Evolutionary conservation across 1,140 invertebrate genomes (phyloP), one percentile per base, ranked within the genome.

Genomic region (Xylocopa sonorina): DNA sequence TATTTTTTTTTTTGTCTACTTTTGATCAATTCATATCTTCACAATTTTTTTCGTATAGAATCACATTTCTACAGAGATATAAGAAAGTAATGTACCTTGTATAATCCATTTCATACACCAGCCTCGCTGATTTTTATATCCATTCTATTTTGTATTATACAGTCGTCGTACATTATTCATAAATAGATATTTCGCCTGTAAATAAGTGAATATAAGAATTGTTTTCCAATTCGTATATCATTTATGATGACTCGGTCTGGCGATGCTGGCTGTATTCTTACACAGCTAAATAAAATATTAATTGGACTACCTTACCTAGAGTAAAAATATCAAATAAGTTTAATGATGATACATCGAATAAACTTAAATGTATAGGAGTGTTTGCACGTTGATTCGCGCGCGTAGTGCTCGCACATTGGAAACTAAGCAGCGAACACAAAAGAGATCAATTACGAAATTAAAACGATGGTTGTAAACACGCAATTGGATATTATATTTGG

Each of bases 241-340:
- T 68, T n/a, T 64, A 82, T 29, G 72, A 48, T 72, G 71, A 81
- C 34, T 75, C 64, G 81, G 79, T 88, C 87, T 85, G 87, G 87
- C 88, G 88, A 92, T 91, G 87, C 82, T 86, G 81, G 86, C 79
- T 85, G 83, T 81, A 89, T 67, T 86, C 85, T 89, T 90, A 92
- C 75, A 88, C 80, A 77, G 87, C 87, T 90, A 91, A 90, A 80
- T 83, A 87, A 90, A 88, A 77, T 89, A 90, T 91, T 90, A 87
- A 90, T 92, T 88, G 82, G 73, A 84, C 87, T 91, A 90, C 86
- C 81, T 90, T 89, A 89, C 78, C 88, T 91, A 92, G 79, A 91
- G 88, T 90, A 91, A 88, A 89, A 91, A 89, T 91, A 91, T 91
- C 87, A 92, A 92, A 92, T 91, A 90, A 90, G 81, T 88, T 90